These are phyloP conservation scores for Acheta domesticus DNA, from an alignment of 2,888 invertebrate species.

Conservation along the genomic window DNA sequence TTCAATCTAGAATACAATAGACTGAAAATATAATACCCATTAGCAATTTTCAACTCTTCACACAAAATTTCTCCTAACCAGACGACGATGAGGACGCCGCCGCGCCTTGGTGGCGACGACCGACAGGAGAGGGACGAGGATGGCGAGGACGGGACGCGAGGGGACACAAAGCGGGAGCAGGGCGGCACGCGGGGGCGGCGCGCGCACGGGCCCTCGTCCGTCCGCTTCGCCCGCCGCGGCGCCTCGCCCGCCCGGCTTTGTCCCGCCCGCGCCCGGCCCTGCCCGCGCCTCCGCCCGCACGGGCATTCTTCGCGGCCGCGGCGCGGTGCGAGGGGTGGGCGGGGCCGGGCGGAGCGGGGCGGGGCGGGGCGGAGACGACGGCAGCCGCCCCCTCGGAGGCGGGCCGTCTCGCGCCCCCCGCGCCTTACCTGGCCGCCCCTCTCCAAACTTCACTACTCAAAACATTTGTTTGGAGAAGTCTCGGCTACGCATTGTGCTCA, in stretches of 20 bases:
- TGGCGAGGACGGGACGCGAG: background rate
- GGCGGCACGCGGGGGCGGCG: background rate
- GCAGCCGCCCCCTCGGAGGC: too few relatives aligned
- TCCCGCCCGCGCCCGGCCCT: too few relatives aligned
- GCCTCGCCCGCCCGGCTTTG: background rate
- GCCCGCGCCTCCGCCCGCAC: too few relatives aligned
- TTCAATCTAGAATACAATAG: constrained; percentile 18
- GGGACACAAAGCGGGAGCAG: background rate
- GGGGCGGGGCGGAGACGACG: too few relatives aligned
- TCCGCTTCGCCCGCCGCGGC: background rate
- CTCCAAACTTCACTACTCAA: background rate
- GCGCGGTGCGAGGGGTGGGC: background rate
- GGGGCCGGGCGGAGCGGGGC: too few relatives aligned
- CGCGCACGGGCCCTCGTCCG: background rate
- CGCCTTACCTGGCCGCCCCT: background rate
- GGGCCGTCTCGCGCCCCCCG: background rate
- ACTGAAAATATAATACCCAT: constrained; percentile 9
- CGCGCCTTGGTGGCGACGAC: too few relatives aligned
- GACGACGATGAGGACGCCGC: background rate
- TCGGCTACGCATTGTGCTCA: background rate
- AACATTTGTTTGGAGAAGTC: constrained; percentile 18
- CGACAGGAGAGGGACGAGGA: too few relatives aligned
- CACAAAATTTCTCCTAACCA: background rate
- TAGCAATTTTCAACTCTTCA: constrained; percentile 18
- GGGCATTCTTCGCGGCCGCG: background rate